Base-by-base conservation (phyloP, 64 coral and sea anemone species). In the Orbicella faveolata region DNA sequence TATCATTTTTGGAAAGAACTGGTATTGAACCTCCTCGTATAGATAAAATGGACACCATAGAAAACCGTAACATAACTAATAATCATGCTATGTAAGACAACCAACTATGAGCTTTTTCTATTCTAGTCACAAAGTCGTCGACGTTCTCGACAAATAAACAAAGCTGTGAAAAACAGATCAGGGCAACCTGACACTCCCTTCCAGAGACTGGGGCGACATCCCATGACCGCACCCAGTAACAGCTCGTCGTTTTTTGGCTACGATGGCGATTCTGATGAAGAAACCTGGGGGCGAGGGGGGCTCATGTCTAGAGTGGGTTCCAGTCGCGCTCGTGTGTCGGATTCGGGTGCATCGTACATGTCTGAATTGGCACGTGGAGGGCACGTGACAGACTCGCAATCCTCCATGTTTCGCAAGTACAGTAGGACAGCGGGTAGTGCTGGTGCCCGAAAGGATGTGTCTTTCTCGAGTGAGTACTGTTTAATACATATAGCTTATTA, bases 381-480 rank as follows among this genome's bases (percentile, higher is more conserved):
- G 4, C 63, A 85, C 63, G 65, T 44, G 82, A 85, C 34, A 17
- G 82, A 85, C 6, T 85, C 82, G 16, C 82, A 39, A 26, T 10
- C 64, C 63, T 72, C 82, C 39, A 85, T 85, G 82, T 0, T 72
- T 7, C 36, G 41, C 26, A 85, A 85, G 7, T 85, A 85, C 20
- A 72, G 65, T 39, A 85, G 81, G 62, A 36, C 61, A 51, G 48
- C 69, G 61, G 62, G 81, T 18, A 83, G 82, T 70, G 82, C 82
- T 9, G 65, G 39, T 52, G 36, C 36, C 1, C 65, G 37, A 52
- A 85, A 73, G 23, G 65, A 85, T 73, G 65, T 16, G 37, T 85
- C 82, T 23, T 85, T 52, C 44, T 84, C 81, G 0, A 85, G 82
- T 85, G 36, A 70, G 82, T 72, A 26, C 11, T n/a, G 51, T 17